Base-by-base conservation (phyloP, 2,797 vertebrate genomes). In the Pterois miles region DNA sequence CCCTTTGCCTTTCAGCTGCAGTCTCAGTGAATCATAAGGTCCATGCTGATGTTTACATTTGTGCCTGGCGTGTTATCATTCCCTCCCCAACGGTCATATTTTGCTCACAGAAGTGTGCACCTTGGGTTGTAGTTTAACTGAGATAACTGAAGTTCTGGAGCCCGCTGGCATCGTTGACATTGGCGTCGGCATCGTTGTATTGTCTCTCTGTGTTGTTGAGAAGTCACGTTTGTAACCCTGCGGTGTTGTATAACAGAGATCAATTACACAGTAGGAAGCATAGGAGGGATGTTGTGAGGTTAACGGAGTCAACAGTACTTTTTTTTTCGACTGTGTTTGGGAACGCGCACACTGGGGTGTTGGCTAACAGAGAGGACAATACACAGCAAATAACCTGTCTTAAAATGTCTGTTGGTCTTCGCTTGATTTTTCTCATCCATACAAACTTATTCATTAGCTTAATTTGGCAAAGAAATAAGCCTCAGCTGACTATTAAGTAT, bases 161-260 rank as follows among this genome's bases (percentile, higher is more conserved):
- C 33, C 48, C 1, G 5, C 54, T n/a, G 2, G n/a, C 16, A 13
- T 67, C 58, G 46, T 74, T 58, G 46, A 40, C 43, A 6, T 58
- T 50, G 31, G 18, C 36, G 20, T 68, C 13, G 1, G 13, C 66
- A 14, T 79, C 36, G 10, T 66, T 25, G 16, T 75, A 50, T 43
- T 57, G 38, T 57, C 33, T 66, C 65, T 40, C 40, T 48, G 43
- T 52, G 27, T 67, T 76, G 34, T 57, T 54, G 34, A 69, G 68
- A 85, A 72, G 75, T 88, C 74, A 75, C 3, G 20, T 86, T 90
- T 87, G 40, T 81, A 52, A 62, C 64, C 59, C 27, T 38, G 62
- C 25, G 20, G 76, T 67, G 83, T 94, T 95, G 83, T 81, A 68
- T 93, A 94, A 95, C 62, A 22, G 59, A 72, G 84, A 91, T 94